Evolutionary conservation across 2,888 invertebrate species (phyloP).

Genomic region (Carterocephalus palaemon): DNA sequence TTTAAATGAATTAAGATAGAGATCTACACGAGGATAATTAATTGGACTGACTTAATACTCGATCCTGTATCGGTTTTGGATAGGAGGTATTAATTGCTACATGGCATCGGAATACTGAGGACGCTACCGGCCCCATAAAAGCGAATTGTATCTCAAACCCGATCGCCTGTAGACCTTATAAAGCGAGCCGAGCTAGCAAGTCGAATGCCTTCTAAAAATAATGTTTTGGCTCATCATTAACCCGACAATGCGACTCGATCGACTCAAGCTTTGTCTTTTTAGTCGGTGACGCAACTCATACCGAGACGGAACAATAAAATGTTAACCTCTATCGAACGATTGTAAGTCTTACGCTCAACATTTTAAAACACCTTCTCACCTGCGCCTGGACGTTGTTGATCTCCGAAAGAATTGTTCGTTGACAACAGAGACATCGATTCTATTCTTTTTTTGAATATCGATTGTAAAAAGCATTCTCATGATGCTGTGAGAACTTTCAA

Average conservation of each 20-base stretch:
- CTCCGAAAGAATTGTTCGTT: conserved; percentile 72
- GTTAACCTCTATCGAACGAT: conserved; percentile 32
- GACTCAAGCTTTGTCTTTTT: conserved; percentile 74
- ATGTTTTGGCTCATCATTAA: conserved; percentile 74
- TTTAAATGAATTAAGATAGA: conserved; percentile 10
- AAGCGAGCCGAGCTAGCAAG: conserved; percentile 45
- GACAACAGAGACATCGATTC: conserved; percentile 77
- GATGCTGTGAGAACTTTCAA: conserved; percentile 72
- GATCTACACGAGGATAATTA: conserved; percentile 20
- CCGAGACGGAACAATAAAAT: conserved; percentile 68
- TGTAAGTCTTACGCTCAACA: conserved; percentile 33
- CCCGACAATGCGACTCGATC: conserved; percentile 63
- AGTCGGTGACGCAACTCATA: conserved; percentile 74
- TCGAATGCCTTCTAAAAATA: conserved; percentile 62
- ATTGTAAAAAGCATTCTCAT: conserved; percentile 77
- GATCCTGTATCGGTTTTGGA: conserved; percentile 12
- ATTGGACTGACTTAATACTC: conserved; percentile 20
- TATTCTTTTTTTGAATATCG: conserved; percentile 77
- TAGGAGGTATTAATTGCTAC: conserved; percentile 23
- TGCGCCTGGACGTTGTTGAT: conserved; percentile 44
- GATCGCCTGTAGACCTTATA: conserved; percentile 56
- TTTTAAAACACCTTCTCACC: conserved; percentile 38
- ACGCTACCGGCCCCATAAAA: conserved; percentile 66
- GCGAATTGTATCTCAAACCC: conserved; percentile 51
- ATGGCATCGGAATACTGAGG: conserved; percentile 27